Evolutionary conservation across 1,140 invertebrate genomes (phyloP), one percentile per base, ranked within the genome.

Genomic region (Drosophila ananassae): DNA sequence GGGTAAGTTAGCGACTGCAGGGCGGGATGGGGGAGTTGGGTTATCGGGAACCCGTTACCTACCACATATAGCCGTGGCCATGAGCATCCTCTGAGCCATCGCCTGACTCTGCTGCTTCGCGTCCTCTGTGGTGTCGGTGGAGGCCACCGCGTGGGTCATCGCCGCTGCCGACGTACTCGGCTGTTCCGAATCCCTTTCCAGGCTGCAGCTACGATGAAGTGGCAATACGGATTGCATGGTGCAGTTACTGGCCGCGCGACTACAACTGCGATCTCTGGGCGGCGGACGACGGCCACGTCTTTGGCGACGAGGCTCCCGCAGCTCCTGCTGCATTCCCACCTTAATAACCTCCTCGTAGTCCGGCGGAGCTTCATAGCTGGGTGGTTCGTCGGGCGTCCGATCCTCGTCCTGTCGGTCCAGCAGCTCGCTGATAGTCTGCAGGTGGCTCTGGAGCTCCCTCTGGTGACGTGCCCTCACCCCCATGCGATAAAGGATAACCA

Each of bases 341-440:
- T 95, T 95, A 9, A 95, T 93, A 6, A 95, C 93, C 54, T 95
- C 95, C 28, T 95, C 94, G 69, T 96, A 96, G 56, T 95, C 94
- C 0, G 95, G 95, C 0, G 95, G 95, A 6, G 94, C 93, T 79
- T 96, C 95, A 84, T 96, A 96, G 30, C 93, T 92, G 0, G 95
- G 95, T 9, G 95, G 95, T 28, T 95, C 94, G 71, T 96, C 95
- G 0, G 92, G 91, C 2, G 92, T 80, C 25, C 92, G 77, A 77
- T 93, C 71, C 91, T 93, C 80, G 92, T 94, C 91, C 93, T 94
- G 79, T 91, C 94, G 71, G 93, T 94, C 90, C 51, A 95, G 73
- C 73, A 95, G 91, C 58, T 95, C 94, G 68, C 94, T 95, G 58
- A 95, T 95, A 1, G 95, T 95, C 75, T 95, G 94, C 39, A 95